These are phyloP conservation scores for Electrophaes corylata DNA, from an alignment of 2,888 invertebrate genomes.

Conservation along the genomic window DNA sequence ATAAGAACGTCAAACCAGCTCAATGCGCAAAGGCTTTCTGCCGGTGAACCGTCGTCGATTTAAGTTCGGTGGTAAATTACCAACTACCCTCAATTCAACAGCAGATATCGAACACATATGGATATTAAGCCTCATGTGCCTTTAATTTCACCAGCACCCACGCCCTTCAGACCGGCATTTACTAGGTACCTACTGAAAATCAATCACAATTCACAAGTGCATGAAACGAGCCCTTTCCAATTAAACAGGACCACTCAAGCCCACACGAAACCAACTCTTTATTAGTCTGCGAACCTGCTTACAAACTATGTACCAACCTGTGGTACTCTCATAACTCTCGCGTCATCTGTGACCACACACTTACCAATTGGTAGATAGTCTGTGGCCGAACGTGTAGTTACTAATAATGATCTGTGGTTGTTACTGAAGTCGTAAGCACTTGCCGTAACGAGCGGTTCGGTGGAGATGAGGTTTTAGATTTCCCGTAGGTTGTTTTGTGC, in stretches of 20 bases:
- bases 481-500: not conserved
- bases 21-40: too few species aligned
- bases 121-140: too few species aligned
- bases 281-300: not conserved
- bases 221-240: conserved; percentile 13
- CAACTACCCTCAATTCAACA: too few species aligned
- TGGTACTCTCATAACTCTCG: not conserved
- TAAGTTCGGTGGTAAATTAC: too few species aligned
- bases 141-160: too few species aligned
- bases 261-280: not conserved
- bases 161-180: too few species aligned
- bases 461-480: conserved; percentile 18
- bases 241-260: conserved; percentile 9
- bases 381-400: not conserved
- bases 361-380: not conserved
- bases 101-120: too few species aligned
- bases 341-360: not conserved
- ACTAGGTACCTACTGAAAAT: too few species aligned
- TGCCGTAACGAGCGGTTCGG: conserved; percentile 15
- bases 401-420: conserved; percentile 6
- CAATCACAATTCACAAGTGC: conserved; percentile 1
- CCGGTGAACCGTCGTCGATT: too few species aligned
- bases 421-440: conserved; percentile 14
- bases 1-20: too few species aligned
- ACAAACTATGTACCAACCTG: not conserved